phyloP scores from a whole-genome alignment of 1,140 invertebrate species.

The Drosophila aff. region DNA sequence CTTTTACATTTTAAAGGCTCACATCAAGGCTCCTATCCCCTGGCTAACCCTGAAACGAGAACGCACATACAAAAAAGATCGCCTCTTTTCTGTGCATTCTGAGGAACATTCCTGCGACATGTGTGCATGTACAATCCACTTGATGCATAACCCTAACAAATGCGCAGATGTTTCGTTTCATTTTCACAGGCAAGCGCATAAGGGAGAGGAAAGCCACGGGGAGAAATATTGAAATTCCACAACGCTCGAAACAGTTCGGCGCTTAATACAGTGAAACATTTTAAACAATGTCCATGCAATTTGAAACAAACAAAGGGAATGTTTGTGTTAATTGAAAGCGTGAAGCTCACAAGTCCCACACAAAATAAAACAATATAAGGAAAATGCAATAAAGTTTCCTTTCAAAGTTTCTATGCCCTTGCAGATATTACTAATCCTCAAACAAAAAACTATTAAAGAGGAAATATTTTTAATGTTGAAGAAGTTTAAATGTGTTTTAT shows the following conservation, averaged over 20 bases:
- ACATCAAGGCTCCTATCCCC: neutral
- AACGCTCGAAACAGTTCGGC: conserved; percentile 54
- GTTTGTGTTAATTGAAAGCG: conserved; percentile 83
- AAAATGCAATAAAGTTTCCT: conserved; percentile 1
- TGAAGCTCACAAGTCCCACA: conserved; percentile 61
- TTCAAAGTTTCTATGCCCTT: neutral
- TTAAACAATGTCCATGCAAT: conserved; percentile 80
- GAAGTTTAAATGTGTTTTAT: no score
- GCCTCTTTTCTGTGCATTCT: conserved; percentile 5
- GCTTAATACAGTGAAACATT: conserved; percentile 78
- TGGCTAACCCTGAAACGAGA: conserved; percentile 14
- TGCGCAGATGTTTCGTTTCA: conserved; percentile 77
- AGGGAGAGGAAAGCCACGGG: no score
- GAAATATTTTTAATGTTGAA: neutral
- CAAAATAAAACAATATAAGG: conserved; percentile 27
- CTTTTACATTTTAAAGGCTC: conserved; percentile 1
- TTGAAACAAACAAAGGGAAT: conserved; percentile 82
- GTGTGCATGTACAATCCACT: conserved; percentile 55
- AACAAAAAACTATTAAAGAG: neutral
- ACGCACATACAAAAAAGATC: conserved; percentile 25
- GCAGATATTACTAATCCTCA: neutral
- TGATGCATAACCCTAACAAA: conserved; percentile 77
- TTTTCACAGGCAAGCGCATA: conserved; percentile 40
- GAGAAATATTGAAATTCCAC: conserved; percentile 62
- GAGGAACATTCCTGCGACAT: conserved; percentile 34